Conservation (phyloP, 1,140 invertebrate species). For the Arctopsyche grandis region DNA sequence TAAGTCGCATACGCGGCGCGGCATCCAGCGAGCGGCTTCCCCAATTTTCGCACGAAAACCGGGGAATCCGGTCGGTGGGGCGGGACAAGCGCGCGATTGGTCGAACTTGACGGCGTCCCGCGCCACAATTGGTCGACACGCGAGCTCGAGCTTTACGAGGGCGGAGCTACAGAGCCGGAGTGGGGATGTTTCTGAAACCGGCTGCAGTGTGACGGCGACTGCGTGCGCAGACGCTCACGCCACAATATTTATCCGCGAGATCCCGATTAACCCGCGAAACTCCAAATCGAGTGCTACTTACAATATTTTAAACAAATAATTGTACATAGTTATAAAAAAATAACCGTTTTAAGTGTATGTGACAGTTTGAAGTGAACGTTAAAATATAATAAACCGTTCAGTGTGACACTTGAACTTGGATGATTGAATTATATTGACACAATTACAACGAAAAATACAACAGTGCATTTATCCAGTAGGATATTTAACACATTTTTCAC, state of each 20-base stretch:
- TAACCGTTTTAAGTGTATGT: too few relatives aligned
- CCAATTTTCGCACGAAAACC: slow-evolving; percentile 36
- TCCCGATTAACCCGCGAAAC: not conserved
- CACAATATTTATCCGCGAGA: not conserved
- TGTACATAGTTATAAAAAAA: too few relatives aligned
- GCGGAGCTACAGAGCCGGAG: slow-evolving; percentile 25
- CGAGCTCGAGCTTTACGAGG: not conserved
- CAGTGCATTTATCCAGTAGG: too few relatives aligned
- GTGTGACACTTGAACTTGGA: too few relatives aligned
- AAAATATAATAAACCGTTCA: too few relatives aligned
- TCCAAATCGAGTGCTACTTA: not conserved
- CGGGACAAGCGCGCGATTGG: slow-evolving; percentile 12
- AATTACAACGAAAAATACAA: too few relatives aligned
- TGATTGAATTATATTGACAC: too few relatives aligned
- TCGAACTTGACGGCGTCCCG: not conserved
- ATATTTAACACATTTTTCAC: too few relatives aligned
- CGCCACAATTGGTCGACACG: not conserved
- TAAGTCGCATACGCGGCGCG: not conserved
- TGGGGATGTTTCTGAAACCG: slow-evolving; percentile 29
- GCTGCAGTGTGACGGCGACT: slow-evolving; percentile 46
- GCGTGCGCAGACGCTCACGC: slow-evolving; percentile 40
- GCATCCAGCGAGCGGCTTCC: slow-evolving; percentile 10
- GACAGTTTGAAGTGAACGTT: too few relatives aligned
- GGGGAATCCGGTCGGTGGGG: slow-evolving; percentile 16
- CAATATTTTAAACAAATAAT: too few relatives aligned